Evolutionary conservation across 2,113 vertebrate genomes (phyloP).

Genomic region (Sander lucioperca): DNA sequence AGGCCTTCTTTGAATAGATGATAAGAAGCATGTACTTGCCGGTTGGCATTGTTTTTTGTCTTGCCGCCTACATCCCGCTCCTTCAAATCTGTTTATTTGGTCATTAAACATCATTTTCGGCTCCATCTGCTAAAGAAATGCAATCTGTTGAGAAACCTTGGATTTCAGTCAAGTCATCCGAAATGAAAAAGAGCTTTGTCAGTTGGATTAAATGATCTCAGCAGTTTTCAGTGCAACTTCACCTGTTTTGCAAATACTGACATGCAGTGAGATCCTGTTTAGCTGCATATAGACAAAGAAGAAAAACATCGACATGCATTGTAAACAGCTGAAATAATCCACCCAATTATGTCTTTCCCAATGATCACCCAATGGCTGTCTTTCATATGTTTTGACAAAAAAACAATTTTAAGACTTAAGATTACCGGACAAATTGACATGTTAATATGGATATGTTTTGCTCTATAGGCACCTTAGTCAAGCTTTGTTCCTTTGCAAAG

Average conservation of each 20-base stretch:
- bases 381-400: not conserved
- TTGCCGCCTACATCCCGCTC: conserved; percentile 26
- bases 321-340: conserved; percentile 11
- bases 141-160: conserved; percentile 14
- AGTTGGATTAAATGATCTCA: not conserved
- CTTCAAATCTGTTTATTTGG: conserved; percentile 35
- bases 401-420: not conserved
- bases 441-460: not conserved
- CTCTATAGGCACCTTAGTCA: not conserved
- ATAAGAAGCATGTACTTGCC: conserved; percentile 22
- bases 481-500: conserved; percentile 16
- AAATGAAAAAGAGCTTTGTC: not conserved
- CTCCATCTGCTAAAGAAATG: conserved; percentile 25
- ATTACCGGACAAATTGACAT: conserved; percentile 14
- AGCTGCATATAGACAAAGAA: not conserved
- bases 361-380: not conserved
- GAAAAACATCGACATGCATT: not conserved
- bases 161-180: not conserved
- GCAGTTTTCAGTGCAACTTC: conserved; percentile 12
- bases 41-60: conserved; percentile 16
- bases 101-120: conserved; percentile 20
- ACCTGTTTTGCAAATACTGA: not conserved
- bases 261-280: not conserved
- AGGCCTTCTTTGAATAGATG: conserved; percentile 21
- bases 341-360: not conserved